A percentile compares a stretch with the other conserved stretches of the same genome.
These are phyloP conservation scores for Cylas formicarius DNA, from an alignment of 1,140 invertebrate genomes.

Conservation along the genomic window DNA sequence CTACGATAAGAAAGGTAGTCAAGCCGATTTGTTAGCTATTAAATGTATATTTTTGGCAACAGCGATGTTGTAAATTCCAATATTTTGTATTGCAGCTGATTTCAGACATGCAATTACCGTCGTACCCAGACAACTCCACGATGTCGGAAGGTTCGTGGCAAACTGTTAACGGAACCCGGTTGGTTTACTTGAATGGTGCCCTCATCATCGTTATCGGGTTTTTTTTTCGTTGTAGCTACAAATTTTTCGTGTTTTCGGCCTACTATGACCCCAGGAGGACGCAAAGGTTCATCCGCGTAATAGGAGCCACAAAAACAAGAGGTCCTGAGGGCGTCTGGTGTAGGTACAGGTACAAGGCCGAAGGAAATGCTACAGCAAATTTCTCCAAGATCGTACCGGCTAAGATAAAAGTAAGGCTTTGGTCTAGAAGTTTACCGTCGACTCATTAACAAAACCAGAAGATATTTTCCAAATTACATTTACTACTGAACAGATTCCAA, in stretches of 20 bases:
- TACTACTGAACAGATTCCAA: too few relatives aligned
- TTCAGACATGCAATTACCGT: conserved; percentile 44
- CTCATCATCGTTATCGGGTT: too few relatives aligned
- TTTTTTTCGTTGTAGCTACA: conserved; percentile 66
- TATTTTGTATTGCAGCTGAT: conserved; percentile 18
- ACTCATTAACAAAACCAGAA: too few relatives aligned
- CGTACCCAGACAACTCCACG: conserved; percentile 42
- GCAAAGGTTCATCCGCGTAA: conserved; percentile 65
- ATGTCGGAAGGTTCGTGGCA: conserved; percentile 51
- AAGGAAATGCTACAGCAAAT: conserved; percentile 41
- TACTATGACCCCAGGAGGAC: conserved; percentile 70
- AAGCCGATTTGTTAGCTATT: too few relatives aligned
- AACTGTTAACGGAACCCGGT: conserved; percentile 50
- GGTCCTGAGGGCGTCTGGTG: conserved; percentile 79
- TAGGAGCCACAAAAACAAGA: conserved; percentile 80
- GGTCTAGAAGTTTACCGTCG: too few relatives aligned
- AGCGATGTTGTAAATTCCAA: not conserved
- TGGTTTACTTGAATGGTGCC: too few relatives aligned
- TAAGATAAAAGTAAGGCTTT: conserved; percentile 61
- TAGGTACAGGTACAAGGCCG: conserved; percentile 64
- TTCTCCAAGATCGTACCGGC: conserved; percentile 63
- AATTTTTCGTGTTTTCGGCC: conserved; percentile 88
- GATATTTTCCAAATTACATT: too few relatives aligned
- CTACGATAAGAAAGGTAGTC: too few relatives aligned
- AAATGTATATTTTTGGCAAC: too few relatives aligned